Conservation (phyloP, 2,113 vertebrate genomes). For the Fukomys damarensis region DNA sequence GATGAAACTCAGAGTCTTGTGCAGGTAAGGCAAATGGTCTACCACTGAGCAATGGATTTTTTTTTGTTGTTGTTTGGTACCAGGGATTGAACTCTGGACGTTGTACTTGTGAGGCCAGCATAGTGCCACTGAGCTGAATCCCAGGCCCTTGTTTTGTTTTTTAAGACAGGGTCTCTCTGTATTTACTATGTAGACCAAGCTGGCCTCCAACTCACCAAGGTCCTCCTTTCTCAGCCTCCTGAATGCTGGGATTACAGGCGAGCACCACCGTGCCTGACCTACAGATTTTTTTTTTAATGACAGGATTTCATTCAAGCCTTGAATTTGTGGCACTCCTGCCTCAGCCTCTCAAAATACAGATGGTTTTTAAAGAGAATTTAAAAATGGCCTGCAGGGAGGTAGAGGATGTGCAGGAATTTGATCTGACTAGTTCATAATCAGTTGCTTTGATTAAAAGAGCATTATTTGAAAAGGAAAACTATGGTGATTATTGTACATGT, state of each 20-base stretch:
- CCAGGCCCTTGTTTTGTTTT: not conserved
- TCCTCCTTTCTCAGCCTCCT: not conserved
- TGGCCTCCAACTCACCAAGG: rapidly evolving
- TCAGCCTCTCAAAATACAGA: too few species aligned
- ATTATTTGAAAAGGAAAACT: conserved; percentile 28
- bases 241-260: not conserved
- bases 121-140: too few species aligned
- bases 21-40: not conserved
- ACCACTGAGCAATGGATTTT: not conserved
- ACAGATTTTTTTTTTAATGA: too few species aligned
- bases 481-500: not conserved
- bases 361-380: conserved; percentile 52
- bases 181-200: not conserved
- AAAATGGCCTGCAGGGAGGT: not conserved
- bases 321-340: too few species aligned
- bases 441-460: conserved; percentile 44
- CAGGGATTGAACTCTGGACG: too few species aligned
- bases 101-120: too few species aligned
- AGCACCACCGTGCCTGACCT: not conserved
- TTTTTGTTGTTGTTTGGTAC: not conserved
- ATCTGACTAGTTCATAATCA: conserved; percentile 27
- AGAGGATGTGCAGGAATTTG: not conserved
- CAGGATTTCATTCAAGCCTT: too few species aligned
- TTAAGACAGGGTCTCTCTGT: not conserved
- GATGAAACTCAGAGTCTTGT: not conserved